Percentiles rank a stretch among this genome's conserved stretches.
Evolutionary conservation across 2,888 invertebrate species (phyloP).

Genomic region (Daptonema setosum): DNA sequence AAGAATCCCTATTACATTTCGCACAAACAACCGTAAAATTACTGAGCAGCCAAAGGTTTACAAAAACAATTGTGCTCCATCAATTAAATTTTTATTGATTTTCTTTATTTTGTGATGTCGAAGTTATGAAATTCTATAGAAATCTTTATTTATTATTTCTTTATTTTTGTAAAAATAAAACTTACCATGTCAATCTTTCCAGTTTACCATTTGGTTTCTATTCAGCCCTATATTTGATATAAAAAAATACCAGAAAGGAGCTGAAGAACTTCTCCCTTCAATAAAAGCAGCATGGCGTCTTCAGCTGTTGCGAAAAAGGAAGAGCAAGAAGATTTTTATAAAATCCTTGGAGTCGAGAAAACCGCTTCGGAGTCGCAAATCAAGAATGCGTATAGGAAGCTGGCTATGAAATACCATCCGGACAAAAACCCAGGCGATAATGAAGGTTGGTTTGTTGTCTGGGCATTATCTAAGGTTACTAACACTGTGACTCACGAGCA

Average conservation of each 20-base stretch:
- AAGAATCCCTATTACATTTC: too few species aligned
- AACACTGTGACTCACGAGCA: too few species aligned
- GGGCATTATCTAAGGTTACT: too few species aligned
- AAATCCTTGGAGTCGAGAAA: constrained; percentile 22
- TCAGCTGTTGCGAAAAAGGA: constrained; percentile 7
- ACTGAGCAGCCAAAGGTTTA: too few species aligned
- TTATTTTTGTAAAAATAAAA: not conserved
- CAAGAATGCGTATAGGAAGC: constrained; percentile 23
- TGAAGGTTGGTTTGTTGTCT: constrained; percentile 11
- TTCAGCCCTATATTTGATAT: not conserved
- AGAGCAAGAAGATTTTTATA: constrained; percentile 19
- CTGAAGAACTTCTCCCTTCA: not conserved
- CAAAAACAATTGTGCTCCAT: too few species aligned
- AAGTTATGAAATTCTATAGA: too few species aligned
- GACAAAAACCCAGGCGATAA: constrained; percentile 23
- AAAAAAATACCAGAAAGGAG: not conserved
- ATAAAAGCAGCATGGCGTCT: not conserved
- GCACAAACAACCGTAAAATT: too few species aligned
- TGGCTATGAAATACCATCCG: constrained; percentile 15
- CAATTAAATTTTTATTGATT: too few species aligned
- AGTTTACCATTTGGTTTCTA: not conserved
- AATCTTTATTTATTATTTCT: too few species aligned
- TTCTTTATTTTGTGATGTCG: too few species aligned
- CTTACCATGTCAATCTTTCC: not conserved
- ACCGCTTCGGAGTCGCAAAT: constrained; percentile 24